Conservation (phyloP, 1,140 invertebrate species). For the Cylas formicarius region DNA sequence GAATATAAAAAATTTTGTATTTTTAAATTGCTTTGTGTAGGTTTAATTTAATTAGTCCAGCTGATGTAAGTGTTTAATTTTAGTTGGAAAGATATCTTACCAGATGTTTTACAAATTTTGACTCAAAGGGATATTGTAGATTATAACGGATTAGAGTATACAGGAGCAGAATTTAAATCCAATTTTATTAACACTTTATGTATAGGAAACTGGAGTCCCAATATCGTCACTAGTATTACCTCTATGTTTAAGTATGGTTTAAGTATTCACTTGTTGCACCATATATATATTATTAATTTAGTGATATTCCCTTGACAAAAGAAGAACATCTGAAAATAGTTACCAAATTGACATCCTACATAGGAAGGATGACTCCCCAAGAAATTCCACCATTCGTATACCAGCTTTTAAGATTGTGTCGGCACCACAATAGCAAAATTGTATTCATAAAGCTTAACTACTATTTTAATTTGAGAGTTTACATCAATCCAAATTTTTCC, state of each 20-base stretch:
- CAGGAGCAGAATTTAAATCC: conserved; percentile 41
- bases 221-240: conserved; percentile 41
- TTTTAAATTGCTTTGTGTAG: conserved; percentile 4
- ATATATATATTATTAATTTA: conserved; percentile 14
- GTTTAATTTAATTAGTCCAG: conserved; percentile 1
- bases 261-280: background rate
- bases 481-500: conserved; percentile 32
- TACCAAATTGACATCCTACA: conserved; percentile 41
- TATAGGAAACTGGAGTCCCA: conserved; percentile 40
- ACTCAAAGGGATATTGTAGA: conserved; percentile 33
- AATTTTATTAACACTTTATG: conserved; percentile 37
- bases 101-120: conserved; percentile 39
- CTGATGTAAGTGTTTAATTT: conserved; percentile 16
- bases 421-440: conserved; percentile 34
- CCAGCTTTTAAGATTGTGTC: conserved; percentile 44
- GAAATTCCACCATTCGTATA: conserved; percentile 44
- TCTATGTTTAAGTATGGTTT: conserved; percentile 43
- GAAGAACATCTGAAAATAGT: conserved; percentile 40
- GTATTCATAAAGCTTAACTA: conserved; percentile 42
- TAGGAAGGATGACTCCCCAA: conserved; percentile 42
- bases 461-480: conserved; percentile 44
- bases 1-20: conserved; percentile 3
- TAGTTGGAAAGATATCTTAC: conserved; percentile 46
- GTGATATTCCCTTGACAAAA: conserved; percentile 37
- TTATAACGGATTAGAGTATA: conserved; percentile 38